Conservation (phyloP, 2,113 vertebrate species). For the Telmatochromis sp. region DNA sequence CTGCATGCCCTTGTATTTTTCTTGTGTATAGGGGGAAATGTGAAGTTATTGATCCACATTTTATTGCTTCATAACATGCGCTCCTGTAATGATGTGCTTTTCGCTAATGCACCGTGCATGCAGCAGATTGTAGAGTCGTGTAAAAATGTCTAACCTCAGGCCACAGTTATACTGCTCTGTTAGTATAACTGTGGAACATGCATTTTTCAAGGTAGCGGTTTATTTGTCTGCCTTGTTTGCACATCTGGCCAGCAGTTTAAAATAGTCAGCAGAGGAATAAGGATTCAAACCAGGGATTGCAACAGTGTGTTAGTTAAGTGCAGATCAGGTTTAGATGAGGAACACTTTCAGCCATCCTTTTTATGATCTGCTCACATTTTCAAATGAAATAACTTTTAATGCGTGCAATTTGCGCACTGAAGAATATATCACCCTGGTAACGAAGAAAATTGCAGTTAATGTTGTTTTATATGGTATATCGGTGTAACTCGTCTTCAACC, state of each 20-base stretch:
- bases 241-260: not conserved
- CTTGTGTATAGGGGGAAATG: not conserved
- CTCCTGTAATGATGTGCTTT: not conserved
- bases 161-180: not conserved
- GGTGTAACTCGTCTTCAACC: not conserved
- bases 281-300: not conserved
- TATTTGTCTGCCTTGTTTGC: not conserved
- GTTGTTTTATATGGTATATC: not conserved
- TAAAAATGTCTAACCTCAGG: not conserved
- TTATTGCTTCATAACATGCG: not conserved
- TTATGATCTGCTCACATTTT: not conserved
- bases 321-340: not conserved
- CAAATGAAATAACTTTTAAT: not conserved
- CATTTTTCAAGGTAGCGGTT: not conserved
- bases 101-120: not conserved
- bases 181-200: not conserved
- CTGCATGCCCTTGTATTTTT: not conserved
- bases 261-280: not conserved
- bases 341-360: not conserved
- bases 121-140: not conserved
- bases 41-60: slow-evolving; percentile 6
- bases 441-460: not conserved
- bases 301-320: not conserved
- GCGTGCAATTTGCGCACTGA: not conserved
- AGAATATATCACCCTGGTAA: not conserved